Evolutionary conservation across 1,140 invertebrate genomes (phyloP).

Genomic region (Drosophila navojoa): DNA sequence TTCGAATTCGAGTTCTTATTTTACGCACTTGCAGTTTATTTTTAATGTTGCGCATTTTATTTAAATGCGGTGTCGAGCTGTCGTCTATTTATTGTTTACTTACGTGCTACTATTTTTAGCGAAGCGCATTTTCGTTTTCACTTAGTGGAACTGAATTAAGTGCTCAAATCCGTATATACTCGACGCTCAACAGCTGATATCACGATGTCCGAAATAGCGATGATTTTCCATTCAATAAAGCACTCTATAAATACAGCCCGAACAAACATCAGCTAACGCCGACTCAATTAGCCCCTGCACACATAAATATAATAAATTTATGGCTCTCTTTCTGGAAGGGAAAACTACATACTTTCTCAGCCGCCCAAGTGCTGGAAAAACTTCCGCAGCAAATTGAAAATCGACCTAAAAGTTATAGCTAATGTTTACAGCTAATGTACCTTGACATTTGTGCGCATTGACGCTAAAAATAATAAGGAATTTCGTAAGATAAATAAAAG

Average conservation of each 20-base stretch:
- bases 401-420: constrained; percentile 42
- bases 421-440: constrained; percentile 49
- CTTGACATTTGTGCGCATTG: constrained; percentile 58
- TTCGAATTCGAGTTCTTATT: constrained; percentile 52
- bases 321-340: constrained; percentile 24
- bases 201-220: constrained; percentile 54
- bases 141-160: constrained; percentile 48
- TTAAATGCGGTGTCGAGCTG: constrained; percentile 51
- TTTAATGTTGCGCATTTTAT: constrained; percentile 59
- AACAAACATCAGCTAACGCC: constrained; percentile 42
- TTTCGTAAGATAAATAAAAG: constrained; percentile 42
- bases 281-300: constrained; percentile 65
- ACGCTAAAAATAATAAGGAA: constrained; percentile 21
- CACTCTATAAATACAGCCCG: constrained; percentile 61
- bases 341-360: constrained; percentile 23
- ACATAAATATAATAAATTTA: constrained; percentile 45
- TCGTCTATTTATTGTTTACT: constrained; percentile 64
- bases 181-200: constrained; percentile 44
- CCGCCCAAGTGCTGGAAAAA: constrained; percentile 51
- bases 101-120: constrained; percentile 52
- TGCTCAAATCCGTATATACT: constrained; percentile 17
- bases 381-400: constrained; percentile 20
- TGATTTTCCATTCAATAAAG: constrained; percentile 47
- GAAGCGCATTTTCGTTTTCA: constrained; percentile 49
- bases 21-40: constrained; percentile 64